These are phyloP conservation scores for Lontra canadensis DNA, from an alignment of 2,113 vertebrate species.

Conservation along the genomic window DNA sequence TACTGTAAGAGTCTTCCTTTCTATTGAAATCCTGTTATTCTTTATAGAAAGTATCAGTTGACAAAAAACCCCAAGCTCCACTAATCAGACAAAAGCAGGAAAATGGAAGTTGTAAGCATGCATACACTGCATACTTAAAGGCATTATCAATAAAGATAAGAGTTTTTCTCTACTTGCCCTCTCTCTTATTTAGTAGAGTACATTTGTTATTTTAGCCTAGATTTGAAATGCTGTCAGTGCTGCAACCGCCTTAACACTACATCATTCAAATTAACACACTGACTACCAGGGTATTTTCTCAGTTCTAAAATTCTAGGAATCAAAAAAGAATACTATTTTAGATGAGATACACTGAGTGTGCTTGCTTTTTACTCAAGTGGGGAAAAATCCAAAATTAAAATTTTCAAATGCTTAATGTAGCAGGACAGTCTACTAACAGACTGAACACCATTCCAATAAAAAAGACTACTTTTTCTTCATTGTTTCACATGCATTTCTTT, in stretches of 20 bases:
- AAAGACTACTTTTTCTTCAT: background rate
- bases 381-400: constrained; percentile 31
- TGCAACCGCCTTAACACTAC: constrained; percentile 62
- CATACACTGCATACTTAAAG: background rate
- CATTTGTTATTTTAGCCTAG: constrained; percentile 60
- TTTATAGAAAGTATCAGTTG: constrained; percentile 49
- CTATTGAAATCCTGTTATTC: constrained; percentile 54
- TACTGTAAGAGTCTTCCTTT: background rate
- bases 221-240: constrained; percentile 74
- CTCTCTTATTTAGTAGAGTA: constrained; percentile 61
- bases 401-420: constrained; percentile 39
- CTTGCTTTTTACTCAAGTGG: constrained; percentile 39
- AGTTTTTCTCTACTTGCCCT: constrained; percentile 60
- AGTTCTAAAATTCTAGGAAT: constrained; percentile 78
- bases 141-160: constrained; percentile 54
- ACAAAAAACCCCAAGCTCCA: constrained; percentile 59
- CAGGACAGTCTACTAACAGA: background rate
- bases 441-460: background rate
- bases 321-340: constrained; percentile 63
- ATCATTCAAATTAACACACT: constrained; percentile 69
- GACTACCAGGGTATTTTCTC: constrained; percentile 69
- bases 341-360: constrained; percentile 46
- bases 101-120: constrained; percentile 18
- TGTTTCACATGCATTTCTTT: background rate
- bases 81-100: constrained; percentile 62